These are phyloP conservation scores for Onychostruthus taczanowskii DNA, from an alignment of 2,113 vertebrate species.

Conservation along the genomic window DNA sequence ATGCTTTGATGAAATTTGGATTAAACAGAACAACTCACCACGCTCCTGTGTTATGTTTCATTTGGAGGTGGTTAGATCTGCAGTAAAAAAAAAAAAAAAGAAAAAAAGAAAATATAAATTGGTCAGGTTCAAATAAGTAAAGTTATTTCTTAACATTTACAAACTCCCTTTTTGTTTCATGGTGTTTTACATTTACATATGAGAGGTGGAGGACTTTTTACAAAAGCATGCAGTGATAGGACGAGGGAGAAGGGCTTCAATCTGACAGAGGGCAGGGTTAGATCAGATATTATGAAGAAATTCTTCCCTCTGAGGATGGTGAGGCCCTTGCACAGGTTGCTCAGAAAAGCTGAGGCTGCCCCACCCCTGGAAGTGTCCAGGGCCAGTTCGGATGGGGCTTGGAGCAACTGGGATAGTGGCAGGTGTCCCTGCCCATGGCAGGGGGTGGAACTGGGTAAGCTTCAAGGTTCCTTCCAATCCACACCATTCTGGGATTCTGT, in stretches of 20 bases:
- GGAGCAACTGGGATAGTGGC: fast-evolving
- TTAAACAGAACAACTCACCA: neutral
- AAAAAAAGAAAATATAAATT: neutral
- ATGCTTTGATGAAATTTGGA: neutral
- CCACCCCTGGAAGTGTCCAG: neutral
- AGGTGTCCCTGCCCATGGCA: neutral
- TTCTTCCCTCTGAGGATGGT: fast-evolving
- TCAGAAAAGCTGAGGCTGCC: neutral
- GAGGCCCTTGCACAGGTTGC: neutral
- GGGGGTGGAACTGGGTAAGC: fast-evolving
- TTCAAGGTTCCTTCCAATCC: neutral
- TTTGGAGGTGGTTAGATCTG: neutral
- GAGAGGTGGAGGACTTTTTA: neutral
- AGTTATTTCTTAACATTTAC: neutral
- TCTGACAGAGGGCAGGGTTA: neutral
- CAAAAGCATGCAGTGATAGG: no score
- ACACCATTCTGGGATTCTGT: neutral
- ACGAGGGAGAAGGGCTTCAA: neutral
- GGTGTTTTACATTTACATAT: neutral
- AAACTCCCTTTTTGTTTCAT: neutral
- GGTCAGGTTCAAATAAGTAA: neutral
- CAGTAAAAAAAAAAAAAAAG: neutral
- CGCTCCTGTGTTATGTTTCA: neutral
- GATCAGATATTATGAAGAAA: neutral
- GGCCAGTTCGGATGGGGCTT: fast-evolving